Evolutionary conservation across 2,888 invertebrate genomes (phyloP).

Genomic region (Orchesella flavescens): DNA sequence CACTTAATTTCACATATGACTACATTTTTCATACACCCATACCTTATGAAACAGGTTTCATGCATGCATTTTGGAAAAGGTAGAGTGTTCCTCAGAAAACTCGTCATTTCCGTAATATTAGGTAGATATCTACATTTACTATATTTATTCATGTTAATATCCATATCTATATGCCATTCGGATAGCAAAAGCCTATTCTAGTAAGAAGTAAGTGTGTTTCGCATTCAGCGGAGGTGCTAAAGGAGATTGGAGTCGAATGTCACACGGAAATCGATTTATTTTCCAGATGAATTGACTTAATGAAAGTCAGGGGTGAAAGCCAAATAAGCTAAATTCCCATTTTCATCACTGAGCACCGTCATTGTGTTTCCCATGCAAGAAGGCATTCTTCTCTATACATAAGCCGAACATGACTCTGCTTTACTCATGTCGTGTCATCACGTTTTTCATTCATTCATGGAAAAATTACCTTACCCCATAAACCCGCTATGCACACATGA

Average conservation of each 20-base stretch:
- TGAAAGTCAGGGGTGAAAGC: slow-evolving; percentile 38
- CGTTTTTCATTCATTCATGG: slow-evolving; percentile 16
- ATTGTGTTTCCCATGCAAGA: not conserved
- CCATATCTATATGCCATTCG: too few relatives aligned
- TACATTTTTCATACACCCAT: not conserved
- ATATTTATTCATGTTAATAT: too few relatives aligned
- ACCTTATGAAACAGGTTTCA: not conserved
- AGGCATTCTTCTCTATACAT: not conserved
- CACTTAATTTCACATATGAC: not conserved
- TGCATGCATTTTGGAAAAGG: slow-evolving; percentile 10
- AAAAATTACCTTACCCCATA: too few relatives aligned
- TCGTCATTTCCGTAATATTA: too few relatives aligned
- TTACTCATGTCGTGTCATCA: not conserved
- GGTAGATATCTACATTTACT: not conserved
- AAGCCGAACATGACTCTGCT: not conserved
- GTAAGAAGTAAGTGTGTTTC: too few relatives aligned
- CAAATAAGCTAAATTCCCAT: slow-evolving; percentile 27
- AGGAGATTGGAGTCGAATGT: slow-evolving; percentile 1
- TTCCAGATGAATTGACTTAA: slow-evolving; percentile 43
- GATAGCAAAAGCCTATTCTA: too few relatives aligned
- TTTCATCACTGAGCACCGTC: slow-evolving; percentile 9
- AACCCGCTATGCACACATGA: too few relatives aligned
- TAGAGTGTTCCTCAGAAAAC: too few relatives aligned
- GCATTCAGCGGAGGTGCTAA: slow-evolving; percentile 3
- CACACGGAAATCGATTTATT: slow-evolving; percentile 35